phyloP scores from a whole-genome alignment of 2,797 vertebrate genomes.

The Alcedo quadribrachys region DNA sequence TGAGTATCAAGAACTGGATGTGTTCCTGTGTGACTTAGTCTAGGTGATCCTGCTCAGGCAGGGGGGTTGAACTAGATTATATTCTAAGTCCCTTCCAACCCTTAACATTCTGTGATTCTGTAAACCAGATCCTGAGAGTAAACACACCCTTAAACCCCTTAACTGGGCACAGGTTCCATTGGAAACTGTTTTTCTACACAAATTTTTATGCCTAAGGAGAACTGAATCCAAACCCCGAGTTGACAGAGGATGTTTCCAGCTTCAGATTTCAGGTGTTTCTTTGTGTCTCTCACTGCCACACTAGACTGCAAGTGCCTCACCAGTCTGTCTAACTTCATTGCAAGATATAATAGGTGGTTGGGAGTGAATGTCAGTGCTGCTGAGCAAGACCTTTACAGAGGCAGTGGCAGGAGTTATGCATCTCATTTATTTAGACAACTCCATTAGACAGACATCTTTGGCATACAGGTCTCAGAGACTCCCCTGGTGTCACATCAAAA shows the following conservation, averaged over 20 bases:
- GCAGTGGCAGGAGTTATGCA: accelerated
- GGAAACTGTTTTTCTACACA: neutral
- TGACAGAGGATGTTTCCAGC: neutral
- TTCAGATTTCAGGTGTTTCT: neutral
- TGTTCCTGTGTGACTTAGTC: no score
- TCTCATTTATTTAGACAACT: neutral
- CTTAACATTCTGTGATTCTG: no score
- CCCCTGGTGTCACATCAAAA: neutral
- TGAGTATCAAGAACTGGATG: no score
- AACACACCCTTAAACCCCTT: neutral
- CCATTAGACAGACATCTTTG: neutral
- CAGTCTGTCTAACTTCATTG: neutral
- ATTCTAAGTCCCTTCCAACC: no score
- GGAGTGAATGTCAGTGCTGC: neutral
- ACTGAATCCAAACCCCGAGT: neutral
- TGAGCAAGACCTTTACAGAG: neutral
- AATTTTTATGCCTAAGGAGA: neutral
- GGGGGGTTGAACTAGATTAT: no score
- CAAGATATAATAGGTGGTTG: neutral
- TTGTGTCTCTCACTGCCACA: neutral
- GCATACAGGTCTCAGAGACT: neutral
- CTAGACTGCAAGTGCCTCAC: neutral
- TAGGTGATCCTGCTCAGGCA: no score
- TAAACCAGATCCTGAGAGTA: neutral
- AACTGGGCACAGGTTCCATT: neutral